phyloP scores from a whole-genome alignment of 2,113 vertebrate genomes.

The Tyto alba region DNA sequence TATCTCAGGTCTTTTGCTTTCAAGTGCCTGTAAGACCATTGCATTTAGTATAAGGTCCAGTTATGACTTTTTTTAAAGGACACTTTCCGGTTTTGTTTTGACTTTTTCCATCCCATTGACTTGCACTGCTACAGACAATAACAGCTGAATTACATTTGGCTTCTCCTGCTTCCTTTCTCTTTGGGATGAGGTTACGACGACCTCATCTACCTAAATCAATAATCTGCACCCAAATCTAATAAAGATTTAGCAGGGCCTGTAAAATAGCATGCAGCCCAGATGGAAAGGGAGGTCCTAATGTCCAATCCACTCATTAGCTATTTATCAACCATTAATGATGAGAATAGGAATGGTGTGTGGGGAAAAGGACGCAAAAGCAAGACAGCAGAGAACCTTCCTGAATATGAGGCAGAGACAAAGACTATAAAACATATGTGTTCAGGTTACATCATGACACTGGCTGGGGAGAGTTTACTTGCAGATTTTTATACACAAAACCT shows the following conservation, averaged over 20 bases:
- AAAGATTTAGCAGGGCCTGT: slow-evolving; percentile 53
- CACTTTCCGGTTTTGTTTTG: not conserved
- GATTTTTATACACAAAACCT: not conserved
- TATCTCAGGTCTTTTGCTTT: not conserved
- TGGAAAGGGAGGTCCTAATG: slow-evolving; percentile 54
- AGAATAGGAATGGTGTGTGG: not conserved
- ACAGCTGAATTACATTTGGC: slow-evolving; percentile 47
- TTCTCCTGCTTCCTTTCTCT: slow-evolving; percentile 41
- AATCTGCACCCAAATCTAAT: slow-evolving; percentile 62
- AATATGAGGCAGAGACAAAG: not conserved
- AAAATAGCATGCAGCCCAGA: slow-evolving; percentile 46
- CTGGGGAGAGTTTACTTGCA: not conserved
- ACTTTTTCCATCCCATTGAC: not conserved
- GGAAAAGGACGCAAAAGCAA: not conserved
- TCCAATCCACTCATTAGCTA: slow-evolving; percentile 38
- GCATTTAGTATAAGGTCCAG: not conserved
- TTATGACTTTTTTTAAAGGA: not conserved
- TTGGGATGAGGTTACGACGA: slow-evolving; percentile 48
- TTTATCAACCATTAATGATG: slow-evolving; percentile 44
- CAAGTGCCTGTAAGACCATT: not conserved
- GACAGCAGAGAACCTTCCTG: not conserved
- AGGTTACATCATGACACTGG: not conserved
- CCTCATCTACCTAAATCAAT: slow-evolving; percentile 63
- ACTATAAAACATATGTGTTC: not conserved
- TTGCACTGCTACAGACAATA: slow-evolving; percentile 1